phyloP scores from a whole-genome alignment of 2,113 vertebrate species.

The Caranx ignobilis region DNA sequence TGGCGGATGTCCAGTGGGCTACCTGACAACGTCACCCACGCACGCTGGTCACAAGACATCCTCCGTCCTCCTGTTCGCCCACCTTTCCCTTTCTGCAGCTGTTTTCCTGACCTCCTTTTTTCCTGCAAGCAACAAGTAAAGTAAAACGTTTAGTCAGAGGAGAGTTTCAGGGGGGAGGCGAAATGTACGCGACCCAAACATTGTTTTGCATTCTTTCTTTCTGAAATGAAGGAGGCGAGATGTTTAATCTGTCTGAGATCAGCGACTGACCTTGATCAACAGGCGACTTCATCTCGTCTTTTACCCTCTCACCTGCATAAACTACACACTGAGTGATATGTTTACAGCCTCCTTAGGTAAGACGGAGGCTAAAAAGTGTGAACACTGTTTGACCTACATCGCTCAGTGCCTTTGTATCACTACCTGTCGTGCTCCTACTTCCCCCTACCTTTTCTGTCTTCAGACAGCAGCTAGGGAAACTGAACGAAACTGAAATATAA shows the following conservation, averaged over 20 bases:
- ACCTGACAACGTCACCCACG: constrained; percentile 69
- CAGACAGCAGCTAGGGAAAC: too few relatives aligned
- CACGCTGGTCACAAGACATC: constrained; percentile 59
- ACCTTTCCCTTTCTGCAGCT: neutral
- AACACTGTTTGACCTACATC: neutral
- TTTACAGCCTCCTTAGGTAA: neutral
- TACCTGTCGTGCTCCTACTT: neutral
- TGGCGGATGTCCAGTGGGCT: constrained; percentile 42
- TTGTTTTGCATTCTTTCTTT: constrained; percentile 66
- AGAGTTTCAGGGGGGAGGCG: neutral
- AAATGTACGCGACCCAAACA: neutral
- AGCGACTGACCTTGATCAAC: constrained; percentile 19
- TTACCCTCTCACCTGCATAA: neutral
- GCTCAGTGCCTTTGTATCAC: constrained; percentile 36
- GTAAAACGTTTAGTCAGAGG: neutral
- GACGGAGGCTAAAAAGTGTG: neutral
- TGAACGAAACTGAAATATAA: too few relatives aligned
- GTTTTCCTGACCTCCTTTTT: constrained; percentile 41
- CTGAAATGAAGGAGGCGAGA: neutral
- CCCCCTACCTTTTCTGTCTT: neutral
- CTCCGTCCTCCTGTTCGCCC: constrained; percentile 15
- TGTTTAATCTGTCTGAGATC: constrained; percentile 57
- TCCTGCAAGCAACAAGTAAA: constrained; percentile 8
- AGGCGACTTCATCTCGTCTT: constrained; percentile 26
- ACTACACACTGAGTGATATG: neutral